Percentiles rank a stretch among this genome's conserved stretches.
phyloP scores from a whole-genome alignment of 2,888 invertebrate genomes.

The Mallateleia sp. region DNA sequence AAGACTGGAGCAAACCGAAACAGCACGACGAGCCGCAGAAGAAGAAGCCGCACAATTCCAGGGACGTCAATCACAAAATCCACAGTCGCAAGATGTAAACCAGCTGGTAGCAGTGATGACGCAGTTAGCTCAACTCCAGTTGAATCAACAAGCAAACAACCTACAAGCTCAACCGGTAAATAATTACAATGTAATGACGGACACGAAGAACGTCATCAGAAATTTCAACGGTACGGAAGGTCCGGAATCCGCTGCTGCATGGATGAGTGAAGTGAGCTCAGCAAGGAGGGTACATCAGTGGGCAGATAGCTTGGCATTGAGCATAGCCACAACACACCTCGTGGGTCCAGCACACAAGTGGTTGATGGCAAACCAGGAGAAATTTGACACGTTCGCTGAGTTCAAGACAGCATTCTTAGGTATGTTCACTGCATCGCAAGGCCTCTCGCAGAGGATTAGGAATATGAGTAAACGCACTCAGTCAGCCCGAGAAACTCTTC shows the following conservation, averaged over 20 bases:
- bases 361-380: conserved; percentile 21
- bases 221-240: background rate
- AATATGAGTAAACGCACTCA: too few species aligned
- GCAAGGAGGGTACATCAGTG: background rate
- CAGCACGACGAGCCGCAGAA: too few species aligned
- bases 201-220: background rate
- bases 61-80: too few species aligned
- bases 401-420: too few species aligned
- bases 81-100: too few species aligned
- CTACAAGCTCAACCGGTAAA: background rate
- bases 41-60: too few species aligned
- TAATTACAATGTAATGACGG: conserved; percentile 1
- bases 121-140: background rate
- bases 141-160: background rate
- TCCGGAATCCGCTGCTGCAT: background rate
- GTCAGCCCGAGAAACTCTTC: background rate
- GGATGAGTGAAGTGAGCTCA: background rate
- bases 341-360: conserved; percentile 32
- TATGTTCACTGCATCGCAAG: too few species aligned
- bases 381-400: background rate
- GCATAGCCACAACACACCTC: conserved; percentile 13
- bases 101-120: too few species aligned
- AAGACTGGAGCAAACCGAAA: too few species aligned
- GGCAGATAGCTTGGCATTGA: conserved; percentile 6
- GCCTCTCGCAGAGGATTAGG: too few species aligned